Percentiles rank a stretch among this genome's conserved stretches.
Evolutionary conservation across 1,140 invertebrate genomes (phyloP).

Genomic region (Bombus consobrinus): DNA sequence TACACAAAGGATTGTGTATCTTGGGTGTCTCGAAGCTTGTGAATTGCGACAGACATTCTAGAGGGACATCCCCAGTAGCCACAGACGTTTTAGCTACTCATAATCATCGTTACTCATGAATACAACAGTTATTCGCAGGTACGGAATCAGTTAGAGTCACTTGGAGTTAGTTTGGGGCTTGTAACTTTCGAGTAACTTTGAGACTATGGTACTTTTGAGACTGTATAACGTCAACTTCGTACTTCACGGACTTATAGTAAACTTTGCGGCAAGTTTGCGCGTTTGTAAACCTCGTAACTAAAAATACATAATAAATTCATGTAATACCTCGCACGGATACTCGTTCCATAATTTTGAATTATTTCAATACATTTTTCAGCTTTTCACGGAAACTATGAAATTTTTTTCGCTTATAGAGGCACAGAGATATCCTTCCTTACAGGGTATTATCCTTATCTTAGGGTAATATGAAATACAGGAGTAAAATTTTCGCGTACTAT

Average conservation of each 20-base stretch:
- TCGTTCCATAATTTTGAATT: neutral
- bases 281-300: constrained; percentile 11
- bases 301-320: constrained; percentile 21
- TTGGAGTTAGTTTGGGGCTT: neutral
- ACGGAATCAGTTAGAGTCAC: constrained; percentile 25
- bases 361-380: neutral
- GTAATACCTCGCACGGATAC: neutral
- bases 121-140: constrained; percentile 17
- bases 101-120: constrained; percentile 5
- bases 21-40: neutral
- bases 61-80: neutral
- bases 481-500: too few species aligned
- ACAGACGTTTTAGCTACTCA: neutral
- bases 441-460: too few species aligned
- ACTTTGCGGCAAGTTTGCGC: neutral
- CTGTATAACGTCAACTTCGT: constrained; percentile 9
- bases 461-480: too few species aligned
- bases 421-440: too few species aligned
- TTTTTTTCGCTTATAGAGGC: neutral
- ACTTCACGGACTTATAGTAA: constrained; percentile 19
- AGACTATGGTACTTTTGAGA: constrained; percentile 26
- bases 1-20: too few species aligned
- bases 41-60: neutral
- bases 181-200: constrained; percentile 17
- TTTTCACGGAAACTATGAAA: neutral